Evolutionary conservation across 1,140 invertebrate species (phyloP), one percentile per base, ranked within the genome.

Genomic region (Branchinecta lindahli): DNA sequence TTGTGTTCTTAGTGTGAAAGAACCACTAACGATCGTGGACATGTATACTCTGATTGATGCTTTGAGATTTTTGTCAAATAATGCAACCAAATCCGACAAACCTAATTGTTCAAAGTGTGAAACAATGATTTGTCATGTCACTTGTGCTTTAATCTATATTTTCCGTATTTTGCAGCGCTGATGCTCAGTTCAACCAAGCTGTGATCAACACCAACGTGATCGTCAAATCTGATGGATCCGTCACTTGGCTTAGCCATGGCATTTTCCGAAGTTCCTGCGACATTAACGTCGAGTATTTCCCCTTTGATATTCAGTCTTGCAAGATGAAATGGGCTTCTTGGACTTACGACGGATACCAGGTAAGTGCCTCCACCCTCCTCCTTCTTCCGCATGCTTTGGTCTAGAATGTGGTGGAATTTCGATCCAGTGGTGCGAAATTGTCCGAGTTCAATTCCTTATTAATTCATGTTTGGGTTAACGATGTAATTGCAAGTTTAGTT

Each of bases 311-410:
- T 72, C 92, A 96, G 80, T 84, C 87, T 70, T 96, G 93, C 77
- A 86, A 87, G 46, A 87, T 96, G 83, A 94, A 95, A 79, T 96
- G 94, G 85, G 92, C 94, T 5, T 95, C 91, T 0, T 97, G 94
- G 94, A 95, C 94, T 0, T 96, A 96, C 79, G 94, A 96, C 77
- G 91, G 90, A 33, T 92, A 90, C 79, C 90, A 93, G 85, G 91
- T 94, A 76, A 81, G 79, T 77, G 72, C 75, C 44, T 3, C 8
- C 33, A 1, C 33, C 33, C 33, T n/a, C 1, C 33, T 33, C 33
- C 33, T 33, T 66, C 61, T 20, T 66, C 69, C 33, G 33, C 33
- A 5, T 33, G 33, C 33, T 33, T 33, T 33, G 33, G 1, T 33
- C 33, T 33, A 33, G 33, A 33, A 33, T 33, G 33, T 33, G 1